These are phyloP conservation scores for Ceyx melanurus DNA, from an alignment of 2,113 vertebrate genomes.

Conservation along the genomic window DNA sequence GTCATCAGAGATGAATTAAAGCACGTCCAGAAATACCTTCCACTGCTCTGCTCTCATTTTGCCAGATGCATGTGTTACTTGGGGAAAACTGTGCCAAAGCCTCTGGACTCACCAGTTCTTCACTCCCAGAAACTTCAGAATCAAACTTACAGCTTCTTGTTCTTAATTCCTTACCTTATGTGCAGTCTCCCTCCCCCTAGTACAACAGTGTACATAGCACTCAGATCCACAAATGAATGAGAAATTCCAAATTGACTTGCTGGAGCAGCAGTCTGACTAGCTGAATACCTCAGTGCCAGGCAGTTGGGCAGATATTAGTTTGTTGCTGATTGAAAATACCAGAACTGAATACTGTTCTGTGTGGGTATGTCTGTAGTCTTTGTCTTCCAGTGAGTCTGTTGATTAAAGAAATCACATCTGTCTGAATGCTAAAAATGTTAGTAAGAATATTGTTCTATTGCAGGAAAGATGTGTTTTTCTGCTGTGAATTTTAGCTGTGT, in stretches of 20 bases:
- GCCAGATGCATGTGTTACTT: neutral
- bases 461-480: neutral
- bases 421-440: neutral
- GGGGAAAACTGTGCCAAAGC: neutral
- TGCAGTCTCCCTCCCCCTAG: neutral
- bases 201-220: neutral
- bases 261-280: neutral
- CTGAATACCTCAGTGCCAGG: neutral
- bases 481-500: neutral
- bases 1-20: neutral
- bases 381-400: neutral
- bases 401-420: neutral
- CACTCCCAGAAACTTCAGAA: neutral
- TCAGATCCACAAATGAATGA: neutral
- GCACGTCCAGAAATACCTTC: neutral
- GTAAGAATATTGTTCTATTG: neutral
- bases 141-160: neutral
- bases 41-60: neutral
- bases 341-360: neutral
- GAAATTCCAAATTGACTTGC: neutral
- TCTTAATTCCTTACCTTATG: neutral
- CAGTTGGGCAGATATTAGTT: neutral
- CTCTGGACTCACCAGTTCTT: neutral
- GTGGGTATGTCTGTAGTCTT: neutral
- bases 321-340: neutral